Evolutionary conservation across 2,113 vertebrate species (phyloP).

Genomic region (Cryptotis parvus): DNA sequence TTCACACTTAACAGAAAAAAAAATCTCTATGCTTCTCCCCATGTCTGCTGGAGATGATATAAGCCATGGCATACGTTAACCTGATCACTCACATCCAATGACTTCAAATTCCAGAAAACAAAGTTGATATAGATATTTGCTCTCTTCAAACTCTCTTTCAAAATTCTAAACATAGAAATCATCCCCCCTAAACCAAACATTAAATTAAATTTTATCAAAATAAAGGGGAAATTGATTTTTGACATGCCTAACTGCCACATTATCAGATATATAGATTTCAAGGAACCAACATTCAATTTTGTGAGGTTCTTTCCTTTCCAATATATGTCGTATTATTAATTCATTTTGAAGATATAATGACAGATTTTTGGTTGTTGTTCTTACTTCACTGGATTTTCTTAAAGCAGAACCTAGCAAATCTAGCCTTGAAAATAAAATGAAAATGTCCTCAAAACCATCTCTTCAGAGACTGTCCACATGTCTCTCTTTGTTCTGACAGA

Average conservation of each 20-base stretch:
- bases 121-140: slow-evolving; percentile 15
- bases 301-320: slow-evolving; percentile 69
- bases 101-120: slow-evolving; percentile 34
- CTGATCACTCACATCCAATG: slow-evolving; percentile 29
- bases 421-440: slow-evolving; percentile 49
- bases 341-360: slow-evolving; percentile 84
- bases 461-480: slow-evolving; percentile 14
- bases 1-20: neutral
- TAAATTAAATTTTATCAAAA: slow-evolving; percentile 81
- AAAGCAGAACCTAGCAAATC: slow-evolving; percentile 72
- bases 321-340: slow-evolving; percentile 82
- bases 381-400: slow-evolving; percentile 85
- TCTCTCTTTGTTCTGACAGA: slow-evolving; percentile 49
- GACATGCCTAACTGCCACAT: slow-evolving; percentile 74
- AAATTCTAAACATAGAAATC: slow-evolving; percentile 71
- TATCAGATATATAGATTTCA: slow-evolving; percentile 82
- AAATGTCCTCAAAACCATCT: slow-evolving; percentile 37
- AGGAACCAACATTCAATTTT: slow-evolving; percentile 81
- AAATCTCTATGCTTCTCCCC: neutral
- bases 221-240: slow-evolving; percentile 76
- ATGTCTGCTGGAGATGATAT: neutral
- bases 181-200: slow-evolving; percentile 57
- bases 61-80: neutral
- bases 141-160: slow-evolving; percentile 61
- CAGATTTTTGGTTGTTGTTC: slow-evolving; percentile 51